phyloP scores from a whole-genome alignment of 2,888 invertebrate species.

The Erebia aethiops region DNA sequence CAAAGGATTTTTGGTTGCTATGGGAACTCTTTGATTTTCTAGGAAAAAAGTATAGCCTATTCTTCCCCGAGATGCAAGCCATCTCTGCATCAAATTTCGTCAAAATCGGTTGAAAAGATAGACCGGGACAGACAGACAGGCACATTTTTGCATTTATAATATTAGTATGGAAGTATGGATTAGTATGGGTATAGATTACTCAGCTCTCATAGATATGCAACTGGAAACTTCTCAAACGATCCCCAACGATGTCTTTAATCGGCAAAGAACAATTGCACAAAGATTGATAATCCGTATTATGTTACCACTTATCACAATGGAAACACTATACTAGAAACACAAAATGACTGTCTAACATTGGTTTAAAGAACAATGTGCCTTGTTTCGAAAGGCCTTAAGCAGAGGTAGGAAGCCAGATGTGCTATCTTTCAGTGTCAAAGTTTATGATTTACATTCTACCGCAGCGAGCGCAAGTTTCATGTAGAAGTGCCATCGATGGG shows the following conservation, averaged over 20 bases:
- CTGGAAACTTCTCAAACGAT: no score
- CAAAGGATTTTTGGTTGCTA: no score
- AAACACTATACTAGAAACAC: not conserved
- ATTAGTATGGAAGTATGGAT: no score
- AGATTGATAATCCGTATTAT: not conserved
- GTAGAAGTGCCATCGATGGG: not conserved
- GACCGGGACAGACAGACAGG: no score
- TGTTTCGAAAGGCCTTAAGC: not conserved
- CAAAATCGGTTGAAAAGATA: no score
- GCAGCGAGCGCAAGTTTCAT: constrained; percentile 11
- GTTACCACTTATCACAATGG: not conserved
- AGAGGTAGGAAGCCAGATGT: not conserved
- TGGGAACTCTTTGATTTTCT: no score
- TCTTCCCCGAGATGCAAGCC: no score
- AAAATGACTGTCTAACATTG: not conserved
- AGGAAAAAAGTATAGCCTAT: no score
- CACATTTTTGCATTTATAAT: no score
- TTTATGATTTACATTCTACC: constrained; percentile 7
- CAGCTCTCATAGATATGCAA: no score
- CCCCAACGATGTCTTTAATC: not conserved
- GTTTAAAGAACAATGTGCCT: not conserved
- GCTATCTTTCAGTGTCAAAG: constrained; percentile 7
- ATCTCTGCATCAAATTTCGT: no score
- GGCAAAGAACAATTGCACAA: not conserved
- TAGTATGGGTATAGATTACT: no score